Conservation (phyloP, 2,113 vertebrate genomes). For the Tonatia bakeri region DNA sequence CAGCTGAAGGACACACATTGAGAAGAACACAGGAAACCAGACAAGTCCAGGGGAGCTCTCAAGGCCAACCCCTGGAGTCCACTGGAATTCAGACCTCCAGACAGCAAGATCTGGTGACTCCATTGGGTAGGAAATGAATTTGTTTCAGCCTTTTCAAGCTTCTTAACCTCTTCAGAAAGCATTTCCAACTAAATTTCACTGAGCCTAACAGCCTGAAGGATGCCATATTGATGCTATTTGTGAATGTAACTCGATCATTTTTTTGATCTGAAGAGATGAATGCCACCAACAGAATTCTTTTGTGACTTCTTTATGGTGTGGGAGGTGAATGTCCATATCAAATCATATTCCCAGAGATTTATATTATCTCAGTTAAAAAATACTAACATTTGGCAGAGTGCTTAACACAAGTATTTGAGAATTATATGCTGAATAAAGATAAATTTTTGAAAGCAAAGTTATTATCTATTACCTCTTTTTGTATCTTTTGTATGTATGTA, state of each 20-base stretch:
- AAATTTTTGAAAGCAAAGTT: not conserved
- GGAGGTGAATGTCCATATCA: not conserved
- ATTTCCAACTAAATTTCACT: not conserved
- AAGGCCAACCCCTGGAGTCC: not conserved
- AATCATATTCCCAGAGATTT: not conserved
- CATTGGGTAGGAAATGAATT: conserved; percentile 44
- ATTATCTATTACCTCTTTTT: not conserved
- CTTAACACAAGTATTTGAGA: not conserved
- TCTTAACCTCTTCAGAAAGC: not conserved
- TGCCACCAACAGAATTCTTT: not conserved
- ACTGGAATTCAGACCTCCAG: not conserved
- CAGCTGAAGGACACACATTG: not conserved
- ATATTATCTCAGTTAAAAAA: not conserved
- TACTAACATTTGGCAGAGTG: not conserved
- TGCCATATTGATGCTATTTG: not conserved
- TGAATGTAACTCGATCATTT: not conserved
- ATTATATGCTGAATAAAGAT: not conserved
- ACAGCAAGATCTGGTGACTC: not conserved
- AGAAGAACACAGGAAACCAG: conserved; percentile 17
- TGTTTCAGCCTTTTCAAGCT: not conserved
- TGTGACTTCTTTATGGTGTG: not conserved
- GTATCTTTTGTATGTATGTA: not conserved
- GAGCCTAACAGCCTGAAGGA: not conserved
- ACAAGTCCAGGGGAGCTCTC: not conserved
- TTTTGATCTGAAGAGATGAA: not conserved